Evolutionary conservation across 37 sponge, comb jelly and placozoan genomes (phyloP).

Genomic region (Halichondria panicea): DNA sequence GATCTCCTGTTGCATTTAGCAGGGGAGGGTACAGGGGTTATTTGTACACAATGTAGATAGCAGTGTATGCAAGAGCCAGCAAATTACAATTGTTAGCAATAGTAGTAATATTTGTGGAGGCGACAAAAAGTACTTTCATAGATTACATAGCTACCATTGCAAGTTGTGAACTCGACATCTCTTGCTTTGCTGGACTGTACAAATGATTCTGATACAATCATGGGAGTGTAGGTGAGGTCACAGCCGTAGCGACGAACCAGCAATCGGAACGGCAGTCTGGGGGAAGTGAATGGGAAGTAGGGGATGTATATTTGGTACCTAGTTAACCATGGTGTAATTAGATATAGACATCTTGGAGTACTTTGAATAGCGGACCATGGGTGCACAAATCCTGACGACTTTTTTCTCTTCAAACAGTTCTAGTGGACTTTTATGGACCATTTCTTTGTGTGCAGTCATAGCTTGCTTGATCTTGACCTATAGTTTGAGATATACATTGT

Average conservation of each 20-base stretch:
- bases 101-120: neutral
- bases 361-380: slow-evolving; percentile 97
- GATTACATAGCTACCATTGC: slow-evolving; percentile 28
- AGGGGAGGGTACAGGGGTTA: neutral
- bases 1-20: slow-evolving; percentile 33
- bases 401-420: slow-evolving; percentile 35
- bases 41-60: neutral
- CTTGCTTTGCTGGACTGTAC: slow-evolving; percentile 81
- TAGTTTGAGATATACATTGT: too few relatives aligned
- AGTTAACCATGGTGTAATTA: neutral
- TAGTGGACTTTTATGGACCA: slow-evolving; percentile 2
- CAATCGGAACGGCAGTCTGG: slow-evolving; percentile 71
- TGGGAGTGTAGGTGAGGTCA: slow-evolving; percentile 92
- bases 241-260: slow-evolving; percentile 86
- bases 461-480: too few relatives aligned
- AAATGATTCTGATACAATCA: slow-evolving; percentile 93
- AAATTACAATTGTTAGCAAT: neutral
- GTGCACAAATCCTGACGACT: slow-evolving; percentile 84
- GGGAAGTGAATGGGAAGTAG: neutral
- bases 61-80: neutral
- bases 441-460: too few relatives aligned
- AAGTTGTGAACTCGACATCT: slow-evolving; percentile 85
- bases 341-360: neutral
- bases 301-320: neutral
- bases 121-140: neutral